phyloP scores from a whole-genome alignment of 2,888 invertebrate species.

The Yponomeuta cagnagella region DNA sequence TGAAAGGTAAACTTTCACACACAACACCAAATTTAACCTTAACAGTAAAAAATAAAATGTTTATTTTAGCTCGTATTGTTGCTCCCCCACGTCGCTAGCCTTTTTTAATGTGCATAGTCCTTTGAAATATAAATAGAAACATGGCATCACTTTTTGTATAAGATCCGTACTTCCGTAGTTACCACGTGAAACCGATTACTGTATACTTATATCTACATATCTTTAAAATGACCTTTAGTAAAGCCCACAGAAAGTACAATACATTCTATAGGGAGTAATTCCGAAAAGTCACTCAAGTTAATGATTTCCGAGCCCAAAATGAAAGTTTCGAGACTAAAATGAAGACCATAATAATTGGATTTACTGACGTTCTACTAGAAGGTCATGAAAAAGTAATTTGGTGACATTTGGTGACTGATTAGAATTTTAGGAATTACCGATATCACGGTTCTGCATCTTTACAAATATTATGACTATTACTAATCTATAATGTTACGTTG shows the following conservation, averaged over 20 bases:
- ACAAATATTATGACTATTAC: background rate
- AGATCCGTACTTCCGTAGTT: too few species aligned
- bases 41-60: too few species aligned
- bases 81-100: too few species aligned
- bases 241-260: background rate
- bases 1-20: too few species aligned
- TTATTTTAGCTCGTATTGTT: too few species aligned
- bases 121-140: too few species aligned
- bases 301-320: background rate
- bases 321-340: background rate
- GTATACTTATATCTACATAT: background rate
- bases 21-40: too few species aligned
- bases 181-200: background rate
- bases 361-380: too few species aligned
- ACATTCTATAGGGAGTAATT: background rate
- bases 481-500: constrained; percentile 59
- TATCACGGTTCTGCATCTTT: background rate
- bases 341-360: background rate
- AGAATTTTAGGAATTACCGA: background rate
- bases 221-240: background rate
- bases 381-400: too few species aligned
- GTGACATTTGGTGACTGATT: background rate
- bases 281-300: background rate
- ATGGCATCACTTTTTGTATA: too few species aligned
- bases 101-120: too few species aligned